Conservation (phyloP, 2,113 vertebrate species). For the human region DNA sequence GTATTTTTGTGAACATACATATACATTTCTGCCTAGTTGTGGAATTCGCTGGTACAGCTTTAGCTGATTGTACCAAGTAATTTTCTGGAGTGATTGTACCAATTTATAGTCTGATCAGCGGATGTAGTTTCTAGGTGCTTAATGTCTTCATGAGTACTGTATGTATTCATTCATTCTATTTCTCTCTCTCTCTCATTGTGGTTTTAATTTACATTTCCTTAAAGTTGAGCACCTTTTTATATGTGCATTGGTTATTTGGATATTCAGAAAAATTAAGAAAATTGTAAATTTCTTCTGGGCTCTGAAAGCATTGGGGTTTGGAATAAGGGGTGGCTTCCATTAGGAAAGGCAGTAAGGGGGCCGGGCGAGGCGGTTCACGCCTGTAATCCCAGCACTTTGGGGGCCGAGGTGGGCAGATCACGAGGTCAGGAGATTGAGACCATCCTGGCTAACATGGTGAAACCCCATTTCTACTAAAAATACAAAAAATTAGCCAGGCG, state of each 20-base stretch:
- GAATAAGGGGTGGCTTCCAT: background rate
- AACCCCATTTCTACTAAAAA: no score
- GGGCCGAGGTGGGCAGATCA: no score
- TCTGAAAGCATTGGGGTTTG: background rate
- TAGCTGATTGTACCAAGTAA: background rate
- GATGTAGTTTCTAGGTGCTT: background rate
- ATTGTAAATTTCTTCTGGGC: background rate
- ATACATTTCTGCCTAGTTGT: background rate
- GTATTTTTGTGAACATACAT: background rate
- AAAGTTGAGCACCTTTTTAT: background rate
- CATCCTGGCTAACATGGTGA: no score
- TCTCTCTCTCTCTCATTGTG: background rate
- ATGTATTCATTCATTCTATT: background rate
- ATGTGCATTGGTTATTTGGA: background rate
- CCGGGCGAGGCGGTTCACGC: no score
- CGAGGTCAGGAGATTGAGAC: no score
- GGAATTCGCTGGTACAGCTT: background rate
- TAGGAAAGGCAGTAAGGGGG: background rate
- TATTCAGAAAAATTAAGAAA: constrained; percentile 6
- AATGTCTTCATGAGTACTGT: background rate
- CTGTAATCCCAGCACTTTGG: no score
- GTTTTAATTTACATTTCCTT: background rate
- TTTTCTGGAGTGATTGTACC: background rate
- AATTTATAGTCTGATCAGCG: background rate
- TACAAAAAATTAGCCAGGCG: no score